A percentile compares a stretch with the other conserved stretches of the same genome.
Evolutionary conservation across 1,140 invertebrate genomes (phyloP).

Genomic region (Bombus pascuorum): DNA sequence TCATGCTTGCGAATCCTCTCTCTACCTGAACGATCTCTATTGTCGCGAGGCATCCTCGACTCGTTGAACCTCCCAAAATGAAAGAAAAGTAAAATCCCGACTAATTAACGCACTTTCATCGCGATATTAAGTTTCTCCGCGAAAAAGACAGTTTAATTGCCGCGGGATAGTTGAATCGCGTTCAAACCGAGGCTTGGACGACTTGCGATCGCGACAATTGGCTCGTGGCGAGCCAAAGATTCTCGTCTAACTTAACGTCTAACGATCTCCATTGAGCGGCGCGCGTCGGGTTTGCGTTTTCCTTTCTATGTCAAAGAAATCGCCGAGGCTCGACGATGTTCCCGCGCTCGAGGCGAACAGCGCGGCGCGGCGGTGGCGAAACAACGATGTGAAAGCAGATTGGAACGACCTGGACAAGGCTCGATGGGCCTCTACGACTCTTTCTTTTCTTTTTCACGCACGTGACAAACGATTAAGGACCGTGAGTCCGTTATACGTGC

Average conservation of each 20-base stretch:
- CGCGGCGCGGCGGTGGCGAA: slow-evolving; percentile 56
- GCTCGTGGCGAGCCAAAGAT: neutral
- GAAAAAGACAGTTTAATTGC: slow-evolving; percentile 4
- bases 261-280: slow-evolving; percentile 29
- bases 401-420: slow-evolving; percentile 60
- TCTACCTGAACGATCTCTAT: neutral
- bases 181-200: neutral
- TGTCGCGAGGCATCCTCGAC: neutral
- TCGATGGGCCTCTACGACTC: neutral
- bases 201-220: neutral
- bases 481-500: slow-evolving; percentile 21
- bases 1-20: neutral
- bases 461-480: slow-evolving; percentile 34
- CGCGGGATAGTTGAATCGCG: slow-evolving; percentile 21
- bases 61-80: neutral
- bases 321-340: slow-evolving; percentile 61
- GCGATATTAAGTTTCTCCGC: slow-evolving; percentile 26
- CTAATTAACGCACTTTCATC: slow-evolving; percentile 49
- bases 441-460: slow-evolving; percentile 55
- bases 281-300: slow-evolving; percentile 50
- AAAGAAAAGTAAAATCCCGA: neutral
- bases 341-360: slow-evolving; percentile 56
- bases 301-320: slow-evolving; percentile 76
- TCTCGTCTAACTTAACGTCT: neutral
- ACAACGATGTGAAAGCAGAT: slow-evolving; percentile 74